Evolutionary conservation across 2,113 vertebrate genomes (phyloP).

Genomic region (Geococcyx californianus): DNA sequence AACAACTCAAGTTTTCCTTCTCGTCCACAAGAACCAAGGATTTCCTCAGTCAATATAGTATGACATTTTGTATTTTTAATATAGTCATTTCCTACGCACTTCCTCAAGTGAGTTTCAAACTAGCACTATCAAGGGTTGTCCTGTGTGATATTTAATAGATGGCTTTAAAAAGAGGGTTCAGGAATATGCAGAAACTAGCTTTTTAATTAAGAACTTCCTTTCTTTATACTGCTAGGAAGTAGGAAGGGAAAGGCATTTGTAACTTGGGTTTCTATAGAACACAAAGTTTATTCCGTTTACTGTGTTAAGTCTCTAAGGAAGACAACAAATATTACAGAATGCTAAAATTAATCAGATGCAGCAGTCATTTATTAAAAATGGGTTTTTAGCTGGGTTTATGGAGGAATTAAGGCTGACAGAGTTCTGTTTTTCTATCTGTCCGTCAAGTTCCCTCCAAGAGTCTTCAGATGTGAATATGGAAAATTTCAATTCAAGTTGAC

Average conservation of each 20-base stretch:
- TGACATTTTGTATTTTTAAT: constrained; percentile 14
- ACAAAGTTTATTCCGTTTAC: not conserved
- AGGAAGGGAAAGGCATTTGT: constrained; percentile 23
- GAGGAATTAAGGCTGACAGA: not conserved
- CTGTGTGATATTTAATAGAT: not conserved
- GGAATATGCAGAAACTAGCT: constrained; percentile 20
- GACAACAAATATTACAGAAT: not conserved
- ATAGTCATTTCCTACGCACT: constrained; percentile 29
- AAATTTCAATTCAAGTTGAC: not conserved
- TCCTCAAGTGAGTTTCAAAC: constrained; percentile 11
- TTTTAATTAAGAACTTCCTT: constrained; percentile 37
- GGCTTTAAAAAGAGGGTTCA: not conserved
- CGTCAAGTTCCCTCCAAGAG: not conserved
- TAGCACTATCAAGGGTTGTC: not conserved
- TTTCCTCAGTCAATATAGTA: not conserved
- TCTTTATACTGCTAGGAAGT: constrained; percentile 51
- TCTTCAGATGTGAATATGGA: not conserved
- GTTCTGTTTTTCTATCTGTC: not conserved
- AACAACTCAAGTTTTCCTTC: not conserved
- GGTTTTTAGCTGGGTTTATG: not conserved
- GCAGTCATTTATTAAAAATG: not conserved
- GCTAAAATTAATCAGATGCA: not conserved
- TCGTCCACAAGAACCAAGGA: not conserved
- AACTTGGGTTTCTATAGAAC: not conserved
- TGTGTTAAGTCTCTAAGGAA: not conserved